These are phyloP conservation scores for Sycophila texana DNA, from an alignment of 2,888 invertebrate genomes.

Conservation along the genomic window DNA sequence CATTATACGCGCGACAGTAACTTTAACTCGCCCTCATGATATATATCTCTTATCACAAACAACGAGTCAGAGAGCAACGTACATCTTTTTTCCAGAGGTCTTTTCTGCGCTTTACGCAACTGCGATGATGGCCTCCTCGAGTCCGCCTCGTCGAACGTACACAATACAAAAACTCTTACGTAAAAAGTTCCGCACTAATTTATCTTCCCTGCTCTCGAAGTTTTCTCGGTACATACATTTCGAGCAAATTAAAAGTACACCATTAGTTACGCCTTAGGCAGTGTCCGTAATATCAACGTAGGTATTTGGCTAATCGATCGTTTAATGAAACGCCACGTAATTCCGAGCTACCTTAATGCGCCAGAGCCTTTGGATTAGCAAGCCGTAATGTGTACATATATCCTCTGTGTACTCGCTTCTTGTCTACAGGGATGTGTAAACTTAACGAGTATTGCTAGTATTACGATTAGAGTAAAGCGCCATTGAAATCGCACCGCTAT, in stretches of 20 bases:
- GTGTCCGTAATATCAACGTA: conserved; percentile 32
- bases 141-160: conserved; percentile 38
- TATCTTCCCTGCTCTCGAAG: conserved; percentile 23
- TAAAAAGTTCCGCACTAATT: conserved; percentile 20
- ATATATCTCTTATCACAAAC: conserved; percentile 11
- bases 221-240: background rate
- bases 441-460: conserved; percentile 43
- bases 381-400: conserved; percentile 25
- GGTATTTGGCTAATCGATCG: conserved; percentile 35
- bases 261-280: conserved; percentile 24
- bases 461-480: conserved; percentile 45
- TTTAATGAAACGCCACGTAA: conserved; percentile 35
- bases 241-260: no score
- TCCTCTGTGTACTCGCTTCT: conserved; percentile 29
- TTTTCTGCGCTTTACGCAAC: conserved; percentile 54
- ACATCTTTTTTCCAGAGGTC: conserved; percentile 51
- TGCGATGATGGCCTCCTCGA: conserved; percentile 51
- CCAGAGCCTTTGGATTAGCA: conserved; percentile 41
- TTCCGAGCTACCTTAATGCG: conserved; percentile 36
- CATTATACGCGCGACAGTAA: conserved; percentile 30
- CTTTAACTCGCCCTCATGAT: conserved; percentile 11
- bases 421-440: conserved; percentile 18
- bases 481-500: conserved; percentile 36
- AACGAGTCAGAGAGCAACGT: conserved; percentile 24
- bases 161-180: conserved; percentile 41